Evolutionary conservation across 2,113 vertebrate species (phyloP).

Genomic region (Psittacara wagleri): DNA sequence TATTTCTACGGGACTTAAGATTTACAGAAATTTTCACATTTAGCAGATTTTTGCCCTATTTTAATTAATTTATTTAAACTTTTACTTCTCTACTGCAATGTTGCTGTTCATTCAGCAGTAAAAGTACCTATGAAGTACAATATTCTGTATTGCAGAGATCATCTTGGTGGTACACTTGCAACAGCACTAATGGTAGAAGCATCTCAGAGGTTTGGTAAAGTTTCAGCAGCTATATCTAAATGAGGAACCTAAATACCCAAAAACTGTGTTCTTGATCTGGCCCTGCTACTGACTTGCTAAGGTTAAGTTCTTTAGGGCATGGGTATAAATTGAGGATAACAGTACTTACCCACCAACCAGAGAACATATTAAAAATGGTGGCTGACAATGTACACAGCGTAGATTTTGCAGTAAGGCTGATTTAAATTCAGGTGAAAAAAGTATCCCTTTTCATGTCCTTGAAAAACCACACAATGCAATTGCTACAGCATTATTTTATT

Average conservation of each 20-base stretch:
- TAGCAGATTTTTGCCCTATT: neutral
- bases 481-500: neutral
- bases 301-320: neutral
- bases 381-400: neutral
- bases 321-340: neutral
- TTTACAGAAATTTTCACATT: neutral
- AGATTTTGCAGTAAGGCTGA: neutral
- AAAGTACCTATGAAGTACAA: neutral
- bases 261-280: neutral
- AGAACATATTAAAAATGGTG: neutral
- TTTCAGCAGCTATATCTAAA: neutral
- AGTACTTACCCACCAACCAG: neutral
- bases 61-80: neutral
- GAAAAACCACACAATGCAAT: neutral
- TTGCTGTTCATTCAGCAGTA: neutral
- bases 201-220: neutral
- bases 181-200: neutral
- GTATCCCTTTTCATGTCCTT: neutral
- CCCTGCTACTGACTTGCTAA: neutral
- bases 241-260: neutral
- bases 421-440: neutral
- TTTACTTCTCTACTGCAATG: neutral
- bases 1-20: neutral
- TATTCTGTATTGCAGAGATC: neutral
- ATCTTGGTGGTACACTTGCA: neutral